phyloP scores from a whole-genome alignment of 2,888 invertebrate species.

The Antheraea yamamai region DNA sequence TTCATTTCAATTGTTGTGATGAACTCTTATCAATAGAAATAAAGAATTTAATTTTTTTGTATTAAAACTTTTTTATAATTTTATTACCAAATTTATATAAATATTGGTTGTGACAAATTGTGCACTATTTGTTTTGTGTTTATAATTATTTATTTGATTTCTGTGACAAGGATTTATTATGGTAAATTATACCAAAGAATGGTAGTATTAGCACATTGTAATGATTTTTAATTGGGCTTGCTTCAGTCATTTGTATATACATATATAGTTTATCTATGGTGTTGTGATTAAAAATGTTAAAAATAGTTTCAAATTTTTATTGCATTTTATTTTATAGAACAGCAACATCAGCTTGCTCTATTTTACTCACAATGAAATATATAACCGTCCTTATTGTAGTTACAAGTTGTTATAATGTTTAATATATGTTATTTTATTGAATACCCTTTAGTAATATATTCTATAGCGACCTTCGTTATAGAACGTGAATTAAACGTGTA shows the following conservation, averaged over 20 bases:
- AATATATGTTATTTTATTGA: neutral
- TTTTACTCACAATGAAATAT: neutral
- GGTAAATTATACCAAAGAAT: constrained; percentile 13
- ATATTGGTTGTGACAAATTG: constrained; percentile 10
- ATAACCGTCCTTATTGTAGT: constrained; percentile 1
- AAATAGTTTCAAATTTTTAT: neutral
- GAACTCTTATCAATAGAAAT: neutral
- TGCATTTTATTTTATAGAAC: neutral
- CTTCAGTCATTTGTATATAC: neutral
- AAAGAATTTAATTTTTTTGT: neutral
- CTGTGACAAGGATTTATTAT: constrained; percentile 10
- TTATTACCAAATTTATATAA: neutral
- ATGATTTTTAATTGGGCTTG: neutral
- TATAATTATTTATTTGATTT: constrained; percentile 1
- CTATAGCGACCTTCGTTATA: neutral
- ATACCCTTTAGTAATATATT: neutral
- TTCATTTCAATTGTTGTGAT: neutral
- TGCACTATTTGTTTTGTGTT: neutral
- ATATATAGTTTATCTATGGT: neutral
- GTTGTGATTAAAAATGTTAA: neutral
- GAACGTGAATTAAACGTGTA: neutral
- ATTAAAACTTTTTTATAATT: neutral
- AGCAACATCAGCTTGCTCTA: neutral
- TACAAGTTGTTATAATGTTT: neutral
- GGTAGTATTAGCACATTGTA: constrained; percentile 4